These are phyloP conservation scores for Ceriagrion tenellum DNA, from an alignment of 2,888 invertebrate species.

Conservation along the genomic window DNA sequence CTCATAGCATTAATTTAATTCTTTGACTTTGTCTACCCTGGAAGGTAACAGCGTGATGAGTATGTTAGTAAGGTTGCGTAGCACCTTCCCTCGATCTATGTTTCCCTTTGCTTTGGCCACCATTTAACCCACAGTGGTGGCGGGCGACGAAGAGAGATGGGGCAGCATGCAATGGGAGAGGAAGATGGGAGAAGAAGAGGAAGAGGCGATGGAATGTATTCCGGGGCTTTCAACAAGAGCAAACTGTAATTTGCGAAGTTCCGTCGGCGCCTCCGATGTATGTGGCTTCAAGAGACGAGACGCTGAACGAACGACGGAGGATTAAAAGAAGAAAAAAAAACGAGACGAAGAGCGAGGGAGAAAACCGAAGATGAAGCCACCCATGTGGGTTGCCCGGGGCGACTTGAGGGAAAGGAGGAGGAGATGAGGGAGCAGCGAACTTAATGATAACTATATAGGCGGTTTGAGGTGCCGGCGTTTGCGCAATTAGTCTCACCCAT, in stretches of 20 bases:
- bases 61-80: too few relatives aligned
- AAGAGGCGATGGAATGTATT: neutral
- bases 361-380: neutral
- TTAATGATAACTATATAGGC: slow-evolving; percentile 4
- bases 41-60: too few relatives aligned
- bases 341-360: neutral
- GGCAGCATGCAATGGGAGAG: too few relatives aligned
- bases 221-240: neutral
- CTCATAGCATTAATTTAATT: too few relatives aligned
- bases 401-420: neutral
- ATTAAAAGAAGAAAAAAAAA: neutral
- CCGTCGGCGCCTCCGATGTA: neutral
- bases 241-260: slow-evolving; percentile 33
- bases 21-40: too few relatives aligned
- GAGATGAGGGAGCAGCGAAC: neutral
- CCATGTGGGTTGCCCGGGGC: neutral
- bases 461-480: neutral
- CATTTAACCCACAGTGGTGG: too few relatives aligned
- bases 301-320: neutral
- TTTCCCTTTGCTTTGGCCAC: too few relatives aligned
- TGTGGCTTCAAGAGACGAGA: neutral
- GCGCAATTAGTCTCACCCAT: neutral
- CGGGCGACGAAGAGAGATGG: too few relatives aligned
- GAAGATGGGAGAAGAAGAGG: too few relatives aligned
- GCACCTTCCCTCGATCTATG: too few relatives aligned